Conservation (phyloP, 2,797 vertebrate genomes). For the Neoniphon sammara region DNA sequence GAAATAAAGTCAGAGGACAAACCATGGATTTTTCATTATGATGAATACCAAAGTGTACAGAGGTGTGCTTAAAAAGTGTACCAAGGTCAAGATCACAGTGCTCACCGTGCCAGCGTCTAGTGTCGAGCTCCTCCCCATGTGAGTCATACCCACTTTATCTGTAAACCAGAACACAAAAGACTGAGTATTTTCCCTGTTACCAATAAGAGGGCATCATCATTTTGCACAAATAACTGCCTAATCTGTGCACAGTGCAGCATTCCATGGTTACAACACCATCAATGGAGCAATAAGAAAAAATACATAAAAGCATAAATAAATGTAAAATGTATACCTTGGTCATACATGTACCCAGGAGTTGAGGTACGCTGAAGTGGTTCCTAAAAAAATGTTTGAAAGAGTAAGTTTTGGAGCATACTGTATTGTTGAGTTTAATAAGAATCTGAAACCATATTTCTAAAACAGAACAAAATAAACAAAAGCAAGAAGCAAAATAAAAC, state of each 20-base stretch:
- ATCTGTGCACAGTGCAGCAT: too few relatives aligned
- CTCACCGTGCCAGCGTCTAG: slow-evolving; percentile 68
- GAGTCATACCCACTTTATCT: slow-evolving; percentile 58
- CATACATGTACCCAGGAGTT: slow-evolving; percentile 63
- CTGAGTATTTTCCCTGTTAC: neutral
- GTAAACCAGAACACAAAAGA: slow-evolving; percentile 37
- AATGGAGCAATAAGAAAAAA: neutral
- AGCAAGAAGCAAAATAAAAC: neutral
- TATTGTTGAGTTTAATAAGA: neutral
- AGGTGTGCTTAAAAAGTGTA: neutral
- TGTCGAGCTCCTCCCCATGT: slow-evolving; percentile 63
- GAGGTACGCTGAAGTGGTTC: slow-evolving; percentile 68
- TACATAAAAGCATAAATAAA: too few relatives aligned
- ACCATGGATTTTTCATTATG: neutral
- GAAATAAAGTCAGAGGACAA: neutral
- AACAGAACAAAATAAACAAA: neutral
- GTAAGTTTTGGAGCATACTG: neutral
- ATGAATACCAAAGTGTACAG: neutral
- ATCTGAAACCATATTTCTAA: neutral
- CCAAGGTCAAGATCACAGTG: slow-evolving; percentile 7
- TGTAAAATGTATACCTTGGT: slow-evolving; percentile 67
- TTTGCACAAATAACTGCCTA: neutral
- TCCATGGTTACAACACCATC: neutral
- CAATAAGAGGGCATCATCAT: neutral
- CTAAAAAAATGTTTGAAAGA: slow-evolving; percentile 63